phyloP scores from a whole-genome alignment of 2,797 vertebrate species.

The Sebastes miniatus region DNA sequence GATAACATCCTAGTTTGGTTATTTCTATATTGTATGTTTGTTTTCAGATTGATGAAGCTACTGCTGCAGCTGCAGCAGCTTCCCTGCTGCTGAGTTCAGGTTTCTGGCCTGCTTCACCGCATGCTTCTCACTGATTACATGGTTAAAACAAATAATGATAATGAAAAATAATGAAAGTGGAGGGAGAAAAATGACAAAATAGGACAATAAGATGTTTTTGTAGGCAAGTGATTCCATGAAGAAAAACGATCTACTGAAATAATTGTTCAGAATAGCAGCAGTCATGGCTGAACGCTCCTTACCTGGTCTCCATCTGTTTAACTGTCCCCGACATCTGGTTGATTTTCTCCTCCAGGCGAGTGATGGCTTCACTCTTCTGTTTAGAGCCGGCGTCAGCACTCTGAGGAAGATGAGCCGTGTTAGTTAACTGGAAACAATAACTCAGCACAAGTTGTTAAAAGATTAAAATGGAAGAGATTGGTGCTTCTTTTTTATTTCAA shows the following conservation, averaged over 20 bases:
- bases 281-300: constrained; percentile 40
- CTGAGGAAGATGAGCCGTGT: constrained; percentile 64
- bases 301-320: constrained; percentile 97
- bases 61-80: constrained; percentile 92
- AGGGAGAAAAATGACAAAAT: constrained; percentile 63
- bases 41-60: constrained; percentile 73
- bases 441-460: not conserved
- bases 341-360: constrained; percentile 95
- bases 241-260: not conserved
- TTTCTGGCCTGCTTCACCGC: constrained; percentile 97
- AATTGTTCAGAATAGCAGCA: not conserved
- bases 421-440: not conserved
- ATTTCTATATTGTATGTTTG: constrained; percentile 70
- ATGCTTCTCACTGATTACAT: constrained; percentile 90
- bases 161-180: constrained; percentile 72
- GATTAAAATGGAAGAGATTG: not conserved
- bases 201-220: constrained; percentile 72
- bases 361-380: constrained; percentile 94
- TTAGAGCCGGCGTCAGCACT: constrained; percentile 89
- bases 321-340: constrained; percentile 96
- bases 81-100: constrained; percentile 92
- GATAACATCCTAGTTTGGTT: constrained; percentile 72
- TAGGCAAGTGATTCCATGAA: not conserved
- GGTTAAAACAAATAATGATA: constrained; percentile 30
- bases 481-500: not conserved